A percentile compares a stretch with the other conserved stretches of the same genome.
These are phyloP conservation scores for Varanus salvator DNA, from an alignment of 2,113 vertebrate species.

Conservation along the genomic window DNA sequence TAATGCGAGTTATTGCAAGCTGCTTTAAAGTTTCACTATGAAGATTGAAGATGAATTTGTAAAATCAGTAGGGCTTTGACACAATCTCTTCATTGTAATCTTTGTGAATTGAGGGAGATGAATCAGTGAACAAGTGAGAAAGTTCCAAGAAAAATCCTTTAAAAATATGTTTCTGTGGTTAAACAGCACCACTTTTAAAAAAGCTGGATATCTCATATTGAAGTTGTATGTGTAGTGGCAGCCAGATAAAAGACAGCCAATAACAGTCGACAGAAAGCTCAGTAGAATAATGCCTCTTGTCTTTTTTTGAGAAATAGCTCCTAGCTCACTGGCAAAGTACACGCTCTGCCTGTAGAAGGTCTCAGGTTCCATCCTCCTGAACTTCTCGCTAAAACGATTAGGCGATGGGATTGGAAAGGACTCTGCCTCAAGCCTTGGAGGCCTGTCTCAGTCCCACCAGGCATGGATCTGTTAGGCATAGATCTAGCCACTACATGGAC, in stretches of 20 bases:
- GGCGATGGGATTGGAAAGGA: neutral
- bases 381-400: neutral
- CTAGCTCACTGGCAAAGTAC: neutral
- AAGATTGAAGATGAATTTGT: neutral
- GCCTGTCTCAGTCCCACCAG: neutral
- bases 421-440: neutral
- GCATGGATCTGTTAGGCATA: neutral
- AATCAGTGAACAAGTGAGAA: neutral
- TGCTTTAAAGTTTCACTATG: neutral
- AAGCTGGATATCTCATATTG: neutral
- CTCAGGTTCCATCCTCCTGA: neutral
- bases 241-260: neutral
- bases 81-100: neutral
- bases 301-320: neutral
- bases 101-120: neutral
- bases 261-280: neutral
- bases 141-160: neutral
- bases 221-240: neutral
- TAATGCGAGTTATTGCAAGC: neutral
- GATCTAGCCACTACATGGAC: neutral
- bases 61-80: neutral
- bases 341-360: neutral
- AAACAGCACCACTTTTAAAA: neutral
- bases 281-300: too few species aligned
- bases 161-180: neutral